phyloP scores from a whole-genome alignment of 2,113 vertebrate species.

The Lophius piscatorius region DNA sequence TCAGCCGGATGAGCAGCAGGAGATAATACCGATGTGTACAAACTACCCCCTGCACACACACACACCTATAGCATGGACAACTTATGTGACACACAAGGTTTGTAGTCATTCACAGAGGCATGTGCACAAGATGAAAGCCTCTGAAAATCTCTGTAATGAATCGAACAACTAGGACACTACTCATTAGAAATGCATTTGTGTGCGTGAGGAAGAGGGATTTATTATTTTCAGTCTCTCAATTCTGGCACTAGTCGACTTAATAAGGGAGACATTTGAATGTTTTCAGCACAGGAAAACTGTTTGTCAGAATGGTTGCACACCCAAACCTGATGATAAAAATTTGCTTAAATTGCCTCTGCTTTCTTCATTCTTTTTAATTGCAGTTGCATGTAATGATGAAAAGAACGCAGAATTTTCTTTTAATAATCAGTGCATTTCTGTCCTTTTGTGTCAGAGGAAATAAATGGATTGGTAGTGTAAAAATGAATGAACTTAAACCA shows the following conservation, averaged over 20 bases:
- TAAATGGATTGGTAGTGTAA: not conserved
- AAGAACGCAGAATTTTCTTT: slow-evolving; percentile 7
- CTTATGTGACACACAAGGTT: slow-evolving; percentile 58
- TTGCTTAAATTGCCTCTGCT: slow-evolving; percentile 33
- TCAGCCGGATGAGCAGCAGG: slow-evolving; percentile 59
- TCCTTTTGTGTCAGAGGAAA: slow-evolving; percentile 5
- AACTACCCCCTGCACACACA: slow-evolving; percentile 33
- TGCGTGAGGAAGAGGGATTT: slow-evolving; percentile 34
- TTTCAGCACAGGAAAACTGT: slow-evolving; percentile 44
- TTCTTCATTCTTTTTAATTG: slow-evolving; percentile 17
- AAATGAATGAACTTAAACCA: not conserved
- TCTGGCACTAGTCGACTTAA: slow-evolving; percentile 31
- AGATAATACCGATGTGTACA: slow-evolving; percentile 69
- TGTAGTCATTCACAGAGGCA: slow-evolving; percentile 40
- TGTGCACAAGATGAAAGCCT: slow-evolving; percentile 63
- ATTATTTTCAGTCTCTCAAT: slow-evolving; percentile 56
- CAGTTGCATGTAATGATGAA: slow-evolving; percentile 13
- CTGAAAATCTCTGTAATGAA: slow-evolving; percentile 65
- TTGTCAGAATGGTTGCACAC: slow-evolving; percentile 34
- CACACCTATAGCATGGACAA: slow-evolving; percentile 29
- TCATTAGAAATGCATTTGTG: slow-evolving; percentile 72
- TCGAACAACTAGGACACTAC: slow-evolving; percentile 73
- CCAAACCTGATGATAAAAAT: slow-evolving; percentile 36
- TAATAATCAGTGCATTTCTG: slow-evolving; percentile 11
- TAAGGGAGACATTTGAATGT: slow-evolving; percentile 48